These are phyloP conservation scores for zebrafish (Danio rerio) DNA, from an alignment of 2,113 vertebrate genomes.

Conservation along the genomic window DNA sequence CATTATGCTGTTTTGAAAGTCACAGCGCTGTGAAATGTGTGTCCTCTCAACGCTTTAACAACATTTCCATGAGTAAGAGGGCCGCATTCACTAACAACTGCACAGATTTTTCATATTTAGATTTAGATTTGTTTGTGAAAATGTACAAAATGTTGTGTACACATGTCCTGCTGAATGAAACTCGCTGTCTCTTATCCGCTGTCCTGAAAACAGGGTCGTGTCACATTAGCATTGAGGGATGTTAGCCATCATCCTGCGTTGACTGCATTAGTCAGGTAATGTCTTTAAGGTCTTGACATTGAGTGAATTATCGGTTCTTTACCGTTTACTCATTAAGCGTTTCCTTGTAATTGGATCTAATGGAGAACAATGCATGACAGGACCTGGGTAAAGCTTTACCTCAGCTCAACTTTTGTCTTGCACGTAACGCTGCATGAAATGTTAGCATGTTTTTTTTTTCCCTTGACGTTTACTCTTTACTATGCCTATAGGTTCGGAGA, in stretches of 20 bases:
- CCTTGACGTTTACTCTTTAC: no score
- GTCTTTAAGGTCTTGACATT: conserved; percentile 17
- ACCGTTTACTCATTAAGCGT: conserved; percentile 38
- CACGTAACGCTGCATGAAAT: no score
- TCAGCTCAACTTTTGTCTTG: no score
- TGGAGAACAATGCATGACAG: conserved; percentile 16
- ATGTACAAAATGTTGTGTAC: not conserved
- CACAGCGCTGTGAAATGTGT: not conserved
- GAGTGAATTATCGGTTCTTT: conserved; percentile 44
- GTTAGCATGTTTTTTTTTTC: no score
- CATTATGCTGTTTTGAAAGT: conserved; percentile 1
- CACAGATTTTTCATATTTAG: not conserved
- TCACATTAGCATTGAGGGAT: not conserved
- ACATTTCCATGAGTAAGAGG: not conserved
- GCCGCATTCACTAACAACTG: not conserved
- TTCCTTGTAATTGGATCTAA: conserved; percentile 39
- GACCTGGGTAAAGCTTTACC: not conserved
- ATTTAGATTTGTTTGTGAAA: not conserved
- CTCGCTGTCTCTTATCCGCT: not conserved
- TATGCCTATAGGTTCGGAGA: no score
- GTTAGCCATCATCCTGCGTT: conserved; percentile 6
- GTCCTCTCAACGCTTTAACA: not conserved
- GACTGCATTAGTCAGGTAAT: conserved; percentile 36
- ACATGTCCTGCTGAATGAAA: not conserved
- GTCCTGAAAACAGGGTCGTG: conserved; percentile 21